phyloP scores from a whole-genome alignment of 2,113 vertebrate species.

The Miniopterus natalensis region DNA sequence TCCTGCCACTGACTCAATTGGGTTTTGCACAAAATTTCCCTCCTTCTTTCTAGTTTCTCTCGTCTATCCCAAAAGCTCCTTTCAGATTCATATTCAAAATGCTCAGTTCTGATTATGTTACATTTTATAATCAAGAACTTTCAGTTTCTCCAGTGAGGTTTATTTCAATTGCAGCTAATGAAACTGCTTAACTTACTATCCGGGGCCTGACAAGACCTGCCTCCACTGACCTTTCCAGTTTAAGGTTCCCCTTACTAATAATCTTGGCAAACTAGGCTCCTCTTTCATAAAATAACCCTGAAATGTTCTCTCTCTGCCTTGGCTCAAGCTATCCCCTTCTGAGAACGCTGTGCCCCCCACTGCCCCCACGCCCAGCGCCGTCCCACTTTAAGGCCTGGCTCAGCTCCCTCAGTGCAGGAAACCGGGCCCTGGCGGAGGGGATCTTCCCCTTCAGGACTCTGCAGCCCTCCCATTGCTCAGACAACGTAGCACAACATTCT shows the following conservation, averaged over 20 bases:
- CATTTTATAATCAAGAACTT: neutral
- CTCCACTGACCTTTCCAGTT: neutral
- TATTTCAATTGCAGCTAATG: neutral
- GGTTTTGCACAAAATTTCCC: neutral
- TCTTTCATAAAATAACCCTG: neutral
- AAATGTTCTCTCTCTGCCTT: neutral
- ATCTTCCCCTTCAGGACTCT: neutral
- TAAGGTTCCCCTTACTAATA: neutral
- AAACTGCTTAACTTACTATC: neutral
- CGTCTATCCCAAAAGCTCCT: neutral
- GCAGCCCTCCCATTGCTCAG: neutral
- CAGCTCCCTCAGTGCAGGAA: neutral
- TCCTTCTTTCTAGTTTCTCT: neutral
- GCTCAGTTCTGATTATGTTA: neutral
- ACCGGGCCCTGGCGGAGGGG: neutral
- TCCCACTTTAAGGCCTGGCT: neutral
- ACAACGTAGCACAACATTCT: neutral
- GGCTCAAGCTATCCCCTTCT: neutral
- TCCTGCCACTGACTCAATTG: neutral
- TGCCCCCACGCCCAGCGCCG: rapidly evolving
- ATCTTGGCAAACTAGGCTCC: neutral
- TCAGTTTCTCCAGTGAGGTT: neutral
- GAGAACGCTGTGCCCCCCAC: neutral
- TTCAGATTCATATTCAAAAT: neutral
- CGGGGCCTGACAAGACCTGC: neutral